A percentile compares a stretch with the other conserved stretches of the same genome.
These are phyloP conservation scores for Meloidogyne hapla DNA, from an alignment of 1,140 invertebrate genomes.

Conservation along the genomic window DNA sequence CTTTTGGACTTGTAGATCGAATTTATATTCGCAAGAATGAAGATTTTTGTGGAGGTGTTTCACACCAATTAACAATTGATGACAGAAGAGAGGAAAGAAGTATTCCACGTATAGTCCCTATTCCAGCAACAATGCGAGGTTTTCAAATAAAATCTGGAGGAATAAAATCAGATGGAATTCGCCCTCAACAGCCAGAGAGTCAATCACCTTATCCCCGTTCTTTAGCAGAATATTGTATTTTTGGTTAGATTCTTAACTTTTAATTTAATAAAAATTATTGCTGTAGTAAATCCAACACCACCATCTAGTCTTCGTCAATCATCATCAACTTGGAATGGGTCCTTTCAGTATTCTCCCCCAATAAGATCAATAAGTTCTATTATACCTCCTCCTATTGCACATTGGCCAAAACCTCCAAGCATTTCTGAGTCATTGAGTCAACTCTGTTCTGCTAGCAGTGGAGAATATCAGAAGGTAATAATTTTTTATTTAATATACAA, in stretches of 20 bases:
- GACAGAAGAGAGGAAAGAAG: constrained; percentile 1
- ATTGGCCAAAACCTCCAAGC: constrained; percentile 7
- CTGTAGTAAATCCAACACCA: constrained; percentile 14
- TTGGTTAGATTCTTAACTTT: not conserved
- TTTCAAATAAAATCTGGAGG: not conserved
- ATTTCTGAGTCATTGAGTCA: constrained; percentile 6
- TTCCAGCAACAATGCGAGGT: not conserved
- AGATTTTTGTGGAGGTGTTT: not conserved
- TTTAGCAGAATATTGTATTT: constrained; percentile 31
- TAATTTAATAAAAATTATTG: not conserved
- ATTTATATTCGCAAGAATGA: not conserved
- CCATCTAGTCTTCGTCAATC: constrained; percentile 10
- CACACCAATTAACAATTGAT: not conserved
- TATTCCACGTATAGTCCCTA: not conserved
- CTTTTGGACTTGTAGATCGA: constrained; percentile 25
- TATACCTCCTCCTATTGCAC: constrained; percentile 12
- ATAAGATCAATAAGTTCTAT: constrained; percentile 7
- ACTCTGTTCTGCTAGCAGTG: not conserved
- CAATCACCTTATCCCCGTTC: constrained; percentile 19
- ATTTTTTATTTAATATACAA: not conserved
- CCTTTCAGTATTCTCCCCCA: not conserved
- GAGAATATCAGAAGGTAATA: not conserved
- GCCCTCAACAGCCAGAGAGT: not conserved
- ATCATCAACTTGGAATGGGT: constrained; percentile 13
- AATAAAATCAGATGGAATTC: not conserved